phyloP scores from a whole-genome alignment of 2,888 invertebrate genomes.

The Pycnomerus fuliginosus region DNA sequence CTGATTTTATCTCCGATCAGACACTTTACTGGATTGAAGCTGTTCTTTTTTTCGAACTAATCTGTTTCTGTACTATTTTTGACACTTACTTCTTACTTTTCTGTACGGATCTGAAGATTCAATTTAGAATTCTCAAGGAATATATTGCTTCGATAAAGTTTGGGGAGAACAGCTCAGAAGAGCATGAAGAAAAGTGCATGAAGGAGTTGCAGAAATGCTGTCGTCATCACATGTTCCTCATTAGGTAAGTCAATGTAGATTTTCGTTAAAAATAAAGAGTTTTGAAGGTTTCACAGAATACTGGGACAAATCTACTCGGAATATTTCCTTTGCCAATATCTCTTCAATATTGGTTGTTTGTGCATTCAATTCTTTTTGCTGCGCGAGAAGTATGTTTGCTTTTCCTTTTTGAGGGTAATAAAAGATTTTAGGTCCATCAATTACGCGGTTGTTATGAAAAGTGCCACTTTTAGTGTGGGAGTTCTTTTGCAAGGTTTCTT shows the following conservation, averaged over 20 bases:
- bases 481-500: constrained; percentile 5
- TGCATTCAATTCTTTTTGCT: constrained; percentile 5
- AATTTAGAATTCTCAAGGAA: constrained; percentile 4
- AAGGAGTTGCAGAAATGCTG: constrained; percentile 2
- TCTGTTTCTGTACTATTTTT: no score
- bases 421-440: background rate
- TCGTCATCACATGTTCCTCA: constrained; percentile 5
- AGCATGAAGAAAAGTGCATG: constrained; percentile 2
- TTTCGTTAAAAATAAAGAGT: background rate
- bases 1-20: no score
- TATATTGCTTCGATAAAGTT: constrained; percentile 1
- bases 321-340: constrained; percentile 10
- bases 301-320: constrained; percentile 8
- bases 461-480: background rate
- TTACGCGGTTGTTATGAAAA: background rate
- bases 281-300: constrained; percentile 7
- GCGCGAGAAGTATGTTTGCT: constrained; percentile 2
- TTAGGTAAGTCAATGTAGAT: constrained; percentile 4
- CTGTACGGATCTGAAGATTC: constrained; percentile 1
- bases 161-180: no score
- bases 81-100: no score
- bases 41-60: no score
- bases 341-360: constrained; percentile 2
- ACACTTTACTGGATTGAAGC: no score
- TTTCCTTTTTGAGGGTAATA: no score